Evolutionary conservation across 2,888 invertebrate species (phyloP).

Genomic region (Drosophila pseudotakahashii): DNA sequence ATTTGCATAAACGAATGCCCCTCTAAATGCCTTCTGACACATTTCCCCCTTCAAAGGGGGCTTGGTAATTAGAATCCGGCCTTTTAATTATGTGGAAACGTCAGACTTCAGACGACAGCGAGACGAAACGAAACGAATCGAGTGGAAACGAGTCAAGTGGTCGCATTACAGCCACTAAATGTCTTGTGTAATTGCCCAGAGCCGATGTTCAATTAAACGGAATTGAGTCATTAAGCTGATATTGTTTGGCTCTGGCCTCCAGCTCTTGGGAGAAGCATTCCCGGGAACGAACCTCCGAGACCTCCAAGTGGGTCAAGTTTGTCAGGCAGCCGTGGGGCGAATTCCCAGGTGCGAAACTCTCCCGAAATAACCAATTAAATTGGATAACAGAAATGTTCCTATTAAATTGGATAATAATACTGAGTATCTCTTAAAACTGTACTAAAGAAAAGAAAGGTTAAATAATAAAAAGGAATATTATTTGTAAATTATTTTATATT

Average conservation of each 20-base stretch:
- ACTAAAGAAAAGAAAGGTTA: too few species aligned
- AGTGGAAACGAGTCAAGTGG: constrained; percentile 38
- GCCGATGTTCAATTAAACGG: constrained; percentile 70
- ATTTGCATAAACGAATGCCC: constrained; percentile 77
- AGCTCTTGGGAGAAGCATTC: background rate
- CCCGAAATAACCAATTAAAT: background rate
- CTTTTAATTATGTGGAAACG: constrained; percentile 67
- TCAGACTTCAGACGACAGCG: constrained; percentile 2
- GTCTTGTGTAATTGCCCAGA: constrained; percentile 65
- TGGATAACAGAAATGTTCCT: background rate
- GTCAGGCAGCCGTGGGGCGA: background rate
- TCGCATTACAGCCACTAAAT: constrained; percentile 64
- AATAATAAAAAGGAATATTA: too few species aligned
- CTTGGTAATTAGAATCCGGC: constrained; percentile 60
- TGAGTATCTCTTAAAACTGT: background rate
- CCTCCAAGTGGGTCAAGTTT: constrained; percentile 31
- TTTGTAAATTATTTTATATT: background rate
- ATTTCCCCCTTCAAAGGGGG: constrained; percentile 40
- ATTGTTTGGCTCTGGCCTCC: constrained; percentile 16
- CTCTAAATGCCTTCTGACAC: constrained; percentile 71
- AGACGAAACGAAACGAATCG: constrained; percentile 8
- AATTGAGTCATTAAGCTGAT: constrained; percentile 70
- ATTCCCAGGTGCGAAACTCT: constrained; percentile 5
- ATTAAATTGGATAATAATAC: background rate
- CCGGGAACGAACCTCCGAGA: background rate